Conservation (phyloP, 2,113 vertebrate genomes). For the Grantiella picta region DNA sequence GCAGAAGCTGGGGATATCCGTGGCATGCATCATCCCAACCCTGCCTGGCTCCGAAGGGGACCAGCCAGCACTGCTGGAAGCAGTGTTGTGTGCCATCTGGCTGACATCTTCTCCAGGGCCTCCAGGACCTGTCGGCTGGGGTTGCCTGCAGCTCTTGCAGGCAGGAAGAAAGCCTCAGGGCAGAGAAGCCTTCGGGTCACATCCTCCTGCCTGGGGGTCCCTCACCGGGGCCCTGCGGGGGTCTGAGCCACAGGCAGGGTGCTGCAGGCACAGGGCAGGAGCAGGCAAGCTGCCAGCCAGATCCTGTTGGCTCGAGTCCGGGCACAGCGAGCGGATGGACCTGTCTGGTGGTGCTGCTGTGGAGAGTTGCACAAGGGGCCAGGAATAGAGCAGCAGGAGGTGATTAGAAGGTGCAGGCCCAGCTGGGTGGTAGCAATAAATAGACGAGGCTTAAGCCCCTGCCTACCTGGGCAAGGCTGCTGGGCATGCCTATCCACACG, state of each 20-base stretch:
- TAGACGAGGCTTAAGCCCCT: neutral
- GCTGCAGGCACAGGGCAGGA: neutral
- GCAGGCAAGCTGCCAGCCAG: neutral
- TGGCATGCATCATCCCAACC: neutral
- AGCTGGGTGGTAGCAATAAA: constrained; percentile 11
- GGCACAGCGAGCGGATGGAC: neutral
- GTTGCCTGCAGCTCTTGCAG: neutral
- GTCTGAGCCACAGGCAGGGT: neutral
- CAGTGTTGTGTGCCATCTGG: rapidly evolving
- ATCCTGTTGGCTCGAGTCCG: neutral
- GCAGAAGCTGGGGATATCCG: neutral
- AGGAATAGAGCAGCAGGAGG: constrained; percentile 31
- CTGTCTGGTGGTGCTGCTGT: neutral
- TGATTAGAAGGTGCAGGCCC: neutral
- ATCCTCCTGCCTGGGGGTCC: neutral
- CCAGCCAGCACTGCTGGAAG: neutral
- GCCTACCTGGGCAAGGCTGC: constrained; percentile 31
- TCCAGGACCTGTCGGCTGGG: neutral
- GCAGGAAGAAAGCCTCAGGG: neutral
- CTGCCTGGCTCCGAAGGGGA: neutral
- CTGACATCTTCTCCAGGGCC: neutral
- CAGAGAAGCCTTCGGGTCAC: neutral
- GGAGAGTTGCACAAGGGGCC: constrained; percentile 33
- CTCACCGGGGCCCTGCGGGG: rapidly evolving
- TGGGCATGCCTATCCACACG: rapidly evolving